Evolutionary conservation across 2,113 vertebrate species (phyloP).

Genomic region (Uria lomvia): DNA sequence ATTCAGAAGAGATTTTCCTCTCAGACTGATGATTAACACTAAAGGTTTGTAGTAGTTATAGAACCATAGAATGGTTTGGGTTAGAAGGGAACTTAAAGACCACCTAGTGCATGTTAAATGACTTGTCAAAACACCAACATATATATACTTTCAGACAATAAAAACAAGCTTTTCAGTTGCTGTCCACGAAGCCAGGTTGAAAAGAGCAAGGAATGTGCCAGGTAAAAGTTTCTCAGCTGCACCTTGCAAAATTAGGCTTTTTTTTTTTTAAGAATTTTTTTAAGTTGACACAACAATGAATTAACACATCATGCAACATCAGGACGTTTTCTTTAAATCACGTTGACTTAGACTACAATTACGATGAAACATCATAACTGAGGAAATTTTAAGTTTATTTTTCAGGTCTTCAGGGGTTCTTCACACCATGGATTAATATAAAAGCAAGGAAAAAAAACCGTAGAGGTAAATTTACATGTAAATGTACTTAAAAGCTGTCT

Average conservation of each 20-base stretch:
- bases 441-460: not conserved
- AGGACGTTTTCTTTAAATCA: not conserved
- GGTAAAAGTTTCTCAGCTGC: not conserved
- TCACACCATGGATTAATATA: not conserved
- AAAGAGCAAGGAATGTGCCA: not conserved
- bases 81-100: no score
- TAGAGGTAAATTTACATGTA: not conserved
- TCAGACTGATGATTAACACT: not conserved
- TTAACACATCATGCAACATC: not conserved
- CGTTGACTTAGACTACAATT: not conserved
- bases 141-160: not conserved
- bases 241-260: not conserved
- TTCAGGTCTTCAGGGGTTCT: not conserved
- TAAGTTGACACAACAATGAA: not conserved
- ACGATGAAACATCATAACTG: not conserved
- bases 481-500: not conserved
- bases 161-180: not conserved
- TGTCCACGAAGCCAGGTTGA: not conserved
- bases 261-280: not conserved
- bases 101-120: no score
- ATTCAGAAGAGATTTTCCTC: not conserved
- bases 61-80: no score
- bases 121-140: not conserved
- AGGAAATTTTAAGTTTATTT: not conserved
- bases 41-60: not conserved